A percentile compares a stretch with the other conserved stretches of the same genome.
These are phyloP conservation scores for Sepiola atlantica DNA, from an alignment of 2,888 invertebrate species.

Conservation along the genomic window DNA sequence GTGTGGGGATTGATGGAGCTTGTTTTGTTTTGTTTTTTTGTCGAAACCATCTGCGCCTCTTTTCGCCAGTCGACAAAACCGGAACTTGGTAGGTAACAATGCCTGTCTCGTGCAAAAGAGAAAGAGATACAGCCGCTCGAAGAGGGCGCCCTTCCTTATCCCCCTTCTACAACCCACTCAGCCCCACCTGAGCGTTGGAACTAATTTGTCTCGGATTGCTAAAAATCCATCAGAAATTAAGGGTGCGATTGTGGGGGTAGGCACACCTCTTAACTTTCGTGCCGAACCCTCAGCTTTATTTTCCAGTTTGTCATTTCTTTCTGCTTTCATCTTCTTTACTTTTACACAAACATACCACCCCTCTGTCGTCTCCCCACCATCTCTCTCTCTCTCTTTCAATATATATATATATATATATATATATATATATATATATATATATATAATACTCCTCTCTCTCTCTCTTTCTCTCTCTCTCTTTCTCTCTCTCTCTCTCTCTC, in stretches of 20 bases:
- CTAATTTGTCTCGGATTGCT: conserved; percentile 32
- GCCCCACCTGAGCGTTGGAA: neutral
- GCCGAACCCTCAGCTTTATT: neutral
- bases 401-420: too few relatives aligned
- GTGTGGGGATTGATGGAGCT: neutral
- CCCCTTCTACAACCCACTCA: neutral
- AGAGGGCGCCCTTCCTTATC: neutral
- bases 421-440: too few relatives aligned
- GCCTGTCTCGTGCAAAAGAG: neutral
- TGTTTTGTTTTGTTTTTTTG: neutral
- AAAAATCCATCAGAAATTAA: conserved; percentile 8
- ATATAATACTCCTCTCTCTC: too few relatives aligned
- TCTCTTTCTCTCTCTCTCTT: too few relatives aligned
- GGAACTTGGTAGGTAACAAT: conserved; percentile 10
- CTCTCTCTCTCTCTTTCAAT: neutral
- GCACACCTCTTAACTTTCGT: neutral
- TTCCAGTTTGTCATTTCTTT: neutral
- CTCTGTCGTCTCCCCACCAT: too few relatives aligned
- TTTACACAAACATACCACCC: too few relatives aligned
- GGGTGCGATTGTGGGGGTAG: neutral
- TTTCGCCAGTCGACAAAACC: neutral
- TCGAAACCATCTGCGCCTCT: neutral
- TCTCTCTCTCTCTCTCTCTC: too few relatives aligned
- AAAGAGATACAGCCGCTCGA: neutral
- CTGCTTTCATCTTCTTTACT: neutral